These are phyloP conservation scores for Priocnemis perturbator DNA, from an alignment of 2,888 invertebrate species.

Conservation along the genomic window DNA sequence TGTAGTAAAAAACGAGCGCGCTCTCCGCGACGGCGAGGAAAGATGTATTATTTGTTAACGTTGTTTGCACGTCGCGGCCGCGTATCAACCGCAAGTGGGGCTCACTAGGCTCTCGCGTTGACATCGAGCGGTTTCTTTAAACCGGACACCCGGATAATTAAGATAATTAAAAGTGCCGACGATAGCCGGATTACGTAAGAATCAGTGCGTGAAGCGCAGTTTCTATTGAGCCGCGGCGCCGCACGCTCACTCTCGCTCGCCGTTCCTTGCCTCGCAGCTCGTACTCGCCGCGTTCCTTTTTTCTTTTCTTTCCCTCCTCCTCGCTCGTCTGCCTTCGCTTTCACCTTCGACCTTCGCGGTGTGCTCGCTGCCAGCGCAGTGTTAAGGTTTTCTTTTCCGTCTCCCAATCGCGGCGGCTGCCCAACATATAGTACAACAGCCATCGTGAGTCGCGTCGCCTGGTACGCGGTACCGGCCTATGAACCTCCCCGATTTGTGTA, in stretches of 20 bases:
- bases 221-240: slow-evolving; percentile 49
- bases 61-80: too few relatives aligned
- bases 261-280: slow-evolving; percentile 34
- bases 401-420: too few relatives aligned
- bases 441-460: too few relatives aligned
- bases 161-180: slow-evolving; percentile 45
- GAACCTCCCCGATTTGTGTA: too few relatives aligned
- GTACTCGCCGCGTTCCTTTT: slow-evolving; percentile 5
- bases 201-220: slow-evolving; percentile 54
- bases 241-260: slow-evolving; percentile 30
- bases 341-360: slow-evolving; percentile 51
- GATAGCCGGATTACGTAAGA: slow-evolving; percentile 49
- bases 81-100: too few relatives aligned
- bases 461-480: too few relatives aligned
- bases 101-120: slow-evolving; percentile 6
- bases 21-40: too few relatives aligned
- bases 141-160: slow-evolving; percentile 47
- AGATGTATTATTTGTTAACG: too few relatives aligned
- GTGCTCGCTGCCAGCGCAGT: background rate
- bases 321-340: slow-evolving; percentile 31
- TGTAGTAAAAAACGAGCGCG: background rate
- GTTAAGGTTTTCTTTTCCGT: too few relatives aligned
- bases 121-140: slow-evolving; percentile 30
- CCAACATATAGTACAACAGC: too few relatives aligned
- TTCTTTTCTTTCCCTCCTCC: slow-evolving; percentile 18